These are phyloP conservation scores for Neoniphon sammara DNA, from an alignment of 2,797 vertebrate genomes.

Conservation along the genomic window DNA sequence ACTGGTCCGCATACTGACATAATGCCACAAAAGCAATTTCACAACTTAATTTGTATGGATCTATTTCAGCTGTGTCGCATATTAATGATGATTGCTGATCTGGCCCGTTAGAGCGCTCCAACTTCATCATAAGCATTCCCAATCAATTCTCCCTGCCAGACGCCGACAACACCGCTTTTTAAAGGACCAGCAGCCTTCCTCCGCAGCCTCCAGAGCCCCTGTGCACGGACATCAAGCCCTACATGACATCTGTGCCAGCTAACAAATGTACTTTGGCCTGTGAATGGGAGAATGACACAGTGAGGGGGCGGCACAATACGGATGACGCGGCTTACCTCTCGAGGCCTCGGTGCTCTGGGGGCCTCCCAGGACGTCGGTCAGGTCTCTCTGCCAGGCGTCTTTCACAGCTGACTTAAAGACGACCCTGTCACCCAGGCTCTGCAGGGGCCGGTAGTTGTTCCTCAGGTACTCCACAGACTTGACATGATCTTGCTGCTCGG, in stretches of 20 bases:
- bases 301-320: slow-evolving; percentile 14
- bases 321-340: slow-evolving; percentile 84
- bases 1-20: slow-evolving; percentile 61
- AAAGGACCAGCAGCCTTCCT: slow-evolving; percentile 75
- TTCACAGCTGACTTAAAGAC: slow-evolving; percentile 94
- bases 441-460: slow-evolving; percentile 96
- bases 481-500: slow-evolving; percentile 98
- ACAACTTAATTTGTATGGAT: slow-evolving; percentile 80
- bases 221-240: slow-evolving; percentile 41
- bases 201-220: slow-evolving; percentile 73
- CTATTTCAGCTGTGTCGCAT: slow-evolving; percentile 84
- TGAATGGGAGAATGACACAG: slow-evolving; percentile 31
- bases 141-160: slow-evolving; percentile 84
- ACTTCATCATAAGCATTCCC: slow-evolving; percentile 84
- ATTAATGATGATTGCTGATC: slow-evolving; percentile 86
- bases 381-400: slow-evolving; percentile 93
- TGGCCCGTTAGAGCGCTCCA: slow-evolving; percentile 79
- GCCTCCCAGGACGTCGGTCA: slow-evolving; percentile 87
- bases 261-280: slow-evolving; percentile 53
- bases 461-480: slow-evolving; percentile 98
- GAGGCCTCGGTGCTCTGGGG: slow-evolving; percentile 92
- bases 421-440: slow-evolving; percentile 86
- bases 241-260: slow-evolving; percentile 39
- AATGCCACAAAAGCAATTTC: slow-evolving; percentile 82
- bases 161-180: slow-evolving; percentile 81